Base-by-base conservation (phyloP, 2,113 vertebrate genomes). In the Microcebus tavaratra region DNA sequence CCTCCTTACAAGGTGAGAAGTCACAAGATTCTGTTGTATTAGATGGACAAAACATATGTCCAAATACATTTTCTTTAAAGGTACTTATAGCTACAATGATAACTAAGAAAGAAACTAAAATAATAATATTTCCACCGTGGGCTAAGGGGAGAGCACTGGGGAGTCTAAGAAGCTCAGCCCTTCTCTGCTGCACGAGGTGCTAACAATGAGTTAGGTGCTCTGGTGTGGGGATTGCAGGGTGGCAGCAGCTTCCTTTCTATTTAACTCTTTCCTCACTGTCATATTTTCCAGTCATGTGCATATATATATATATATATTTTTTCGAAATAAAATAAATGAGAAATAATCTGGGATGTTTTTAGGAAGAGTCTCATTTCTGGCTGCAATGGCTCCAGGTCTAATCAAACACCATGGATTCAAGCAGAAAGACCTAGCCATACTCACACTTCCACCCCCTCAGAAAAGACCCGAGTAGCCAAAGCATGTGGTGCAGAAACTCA, bases 141-240 rank as follows among this genome's bases (percentile, higher is more conserved):
- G n/a, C 14, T 23, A n/a, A 31, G 94, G 39, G 15, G 34, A 31
- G 18, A 6, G 18, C 5, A 13, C 5, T 42, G 11, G 34, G 29
- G 3, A 5, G 9, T 72, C 18, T 6, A 0, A 55, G 29, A 5
- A 9, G 10, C 6, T 36, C 12, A 11, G 9, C 31, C 59, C 12
- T 75, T 7, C 12, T 25, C 45, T 17, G 59, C 2, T 6, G 15
- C 34, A 29, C 50, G 42, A 42, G 31, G 6, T 3, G 18, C 0
- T 36, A 21, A 29, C 59, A 42, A 8, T 2, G 11, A 42, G 5
- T 21, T 0, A 34, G 9, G 5, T 29, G 70, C 4, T 5, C 34
- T 12, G 39, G 23, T 68, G 23, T 4, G 13, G 10, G 6, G 18
- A 15, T 7, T 10, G 5, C 11, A 20, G 25, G 79, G 12, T 10